Evolutionary conservation across 2,797 vertebrate species (phyloP), one percentile per base, ranked within the genome.

Genomic region (Lacerta agilis): DNA sequence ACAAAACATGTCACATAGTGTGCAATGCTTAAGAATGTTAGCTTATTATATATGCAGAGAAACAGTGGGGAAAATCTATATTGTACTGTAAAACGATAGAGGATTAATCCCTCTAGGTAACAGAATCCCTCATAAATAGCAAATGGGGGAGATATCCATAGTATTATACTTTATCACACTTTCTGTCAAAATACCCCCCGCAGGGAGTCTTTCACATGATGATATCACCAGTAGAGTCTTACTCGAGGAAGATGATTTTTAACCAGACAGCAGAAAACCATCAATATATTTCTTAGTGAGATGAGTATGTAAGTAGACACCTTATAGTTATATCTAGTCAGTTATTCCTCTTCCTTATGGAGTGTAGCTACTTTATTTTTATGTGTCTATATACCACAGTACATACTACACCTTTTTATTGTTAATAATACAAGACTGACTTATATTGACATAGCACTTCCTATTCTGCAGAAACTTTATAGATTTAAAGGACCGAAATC

Each of bases 161-260:
- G 76, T 41, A 71, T 78, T 90, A 9, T 77, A 86, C 89, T 95
- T 94, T 94, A 95, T 95, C 95, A 79, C 77, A 8, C 25, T 90
- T 90, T 85, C 92, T 96, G 94, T 96, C 94, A 96, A 94, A 95
- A 95, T 82, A 94, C 86, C 90, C 96, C 95, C 94, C 90, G 88
- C 90, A 90, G 92, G 85, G 85, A 95, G 90, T 94, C 91, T 93
- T 88, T 88, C 0, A 4, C 15, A 82, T 78, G 92, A 94, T 85
- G 89, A 80, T 89, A 93, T 90, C 89, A 58, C 78, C 64, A 82
- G 88, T 83, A 87, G 41, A 89, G 89, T 82, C 67, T 83, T 87
- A 78, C 90, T 55, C 88, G 66, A 84, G 87, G 73, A 92, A 81
- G 84, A 90, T 66, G 71, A 73, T 41, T 85, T 86, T 79, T 88